Conservation (phyloP, 2,113 vertebrate genomes). For the Myotis brandtii region DNA sequence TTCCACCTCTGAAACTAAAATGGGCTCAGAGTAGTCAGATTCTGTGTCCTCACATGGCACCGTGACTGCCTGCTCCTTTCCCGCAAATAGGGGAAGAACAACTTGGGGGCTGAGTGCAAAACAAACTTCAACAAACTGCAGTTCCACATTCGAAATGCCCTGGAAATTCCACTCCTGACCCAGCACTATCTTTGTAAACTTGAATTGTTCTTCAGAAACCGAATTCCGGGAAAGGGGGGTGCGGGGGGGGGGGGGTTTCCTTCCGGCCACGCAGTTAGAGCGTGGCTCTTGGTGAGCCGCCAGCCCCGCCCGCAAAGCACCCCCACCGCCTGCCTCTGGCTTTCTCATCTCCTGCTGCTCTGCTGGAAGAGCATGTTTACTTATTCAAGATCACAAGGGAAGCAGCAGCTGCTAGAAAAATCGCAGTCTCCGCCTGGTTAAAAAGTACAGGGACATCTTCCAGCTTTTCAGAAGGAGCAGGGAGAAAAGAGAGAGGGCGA, state of each 20-base stretch:
- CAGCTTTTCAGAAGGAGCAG: conserved; percentile 30
- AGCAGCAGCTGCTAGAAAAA: not conserved
- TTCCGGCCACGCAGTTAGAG: not conserved
- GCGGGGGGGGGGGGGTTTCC: not conserved
- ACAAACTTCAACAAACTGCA: not conserved
- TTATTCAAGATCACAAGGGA: not conserved
- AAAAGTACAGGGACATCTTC: not conserved
- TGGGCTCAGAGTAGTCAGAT: not conserved
- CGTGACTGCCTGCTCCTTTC: too few species aligned
- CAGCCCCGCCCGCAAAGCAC: not conserved
- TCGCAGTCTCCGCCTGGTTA: not conserved
- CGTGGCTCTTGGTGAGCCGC: not conserved
- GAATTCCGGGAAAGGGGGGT: not conserved
- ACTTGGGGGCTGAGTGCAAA: not conserved
- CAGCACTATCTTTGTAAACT: not conserved
- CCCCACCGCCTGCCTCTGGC: not conserved
- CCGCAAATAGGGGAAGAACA: conserved; percentile 23
- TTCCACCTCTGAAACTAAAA: not conserved
- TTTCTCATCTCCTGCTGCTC: not conserved
- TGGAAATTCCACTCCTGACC: not conserved
- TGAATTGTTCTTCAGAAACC: not conserved
- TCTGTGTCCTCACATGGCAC: not conserved
- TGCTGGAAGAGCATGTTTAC: conserved; percentile 17
- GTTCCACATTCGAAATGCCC: conserved; percentile 21
- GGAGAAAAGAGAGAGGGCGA: not conserved